These are phyloP conservation scores for Seriola dumerili DNA, from an alignment of 2,113 vertebrate genomes.

Conservation along the genomic window DNA sequence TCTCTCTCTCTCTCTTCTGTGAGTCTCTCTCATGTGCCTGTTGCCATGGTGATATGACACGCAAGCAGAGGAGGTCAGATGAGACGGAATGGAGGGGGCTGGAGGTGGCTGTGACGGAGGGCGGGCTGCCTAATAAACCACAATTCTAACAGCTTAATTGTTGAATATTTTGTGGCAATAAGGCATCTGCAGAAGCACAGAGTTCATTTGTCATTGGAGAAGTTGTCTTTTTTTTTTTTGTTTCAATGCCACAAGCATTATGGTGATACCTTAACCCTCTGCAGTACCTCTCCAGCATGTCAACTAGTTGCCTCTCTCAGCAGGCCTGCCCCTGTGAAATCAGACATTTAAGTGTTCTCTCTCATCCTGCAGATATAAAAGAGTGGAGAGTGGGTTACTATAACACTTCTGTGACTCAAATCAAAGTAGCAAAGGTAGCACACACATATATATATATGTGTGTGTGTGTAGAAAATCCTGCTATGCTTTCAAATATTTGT, in stretches of 20 bases:
- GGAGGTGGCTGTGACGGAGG: slow-evolving; percentile 66
- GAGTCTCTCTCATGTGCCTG: slow-evolving; percentile 72
- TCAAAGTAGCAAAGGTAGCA: slow-evolving; percentile 6
- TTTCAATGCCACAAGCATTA: slow-evolving; percentile 12
- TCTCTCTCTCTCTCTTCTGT: background rate
- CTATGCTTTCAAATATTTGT: background rate
- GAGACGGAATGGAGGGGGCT: slow-evolving; percentile 72
- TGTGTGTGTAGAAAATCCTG: too few relatives aligned
- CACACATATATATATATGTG: too few relatives aligned
- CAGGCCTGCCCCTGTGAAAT: slow-evolving; percentile 51
- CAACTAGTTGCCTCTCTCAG: slow-evolving; percentile 54
- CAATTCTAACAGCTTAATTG: slow-evolving; percentile 65
- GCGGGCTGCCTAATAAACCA: slow-evolving; percentile 74
- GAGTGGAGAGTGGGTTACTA: slow-evolving; percentile 9
- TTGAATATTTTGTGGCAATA: slow-evolving; percentile 63
- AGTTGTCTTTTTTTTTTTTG: slow-evolving; percentile 50
- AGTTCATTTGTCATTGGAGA: slow-evolving; percentile 21
- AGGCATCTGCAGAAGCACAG: slow-evolving; percentile 24
- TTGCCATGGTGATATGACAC: slow-evolving; percentile 84
- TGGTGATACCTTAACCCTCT: slow-evolving; percentile 51
- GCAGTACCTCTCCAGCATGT: slow-evolving; percentile 57
- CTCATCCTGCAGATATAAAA: slow-evolving; percentile 39
- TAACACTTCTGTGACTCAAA: slow-evolving; percentile 17
- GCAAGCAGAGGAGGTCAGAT: slow-evolving; percentile 82
- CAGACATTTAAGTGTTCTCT: slow-evolving; percentile 48